Base-by-base conservation (phyloP, 1,140 invertebrate genomes). In the Gonatopus flavifemur region DNA sequence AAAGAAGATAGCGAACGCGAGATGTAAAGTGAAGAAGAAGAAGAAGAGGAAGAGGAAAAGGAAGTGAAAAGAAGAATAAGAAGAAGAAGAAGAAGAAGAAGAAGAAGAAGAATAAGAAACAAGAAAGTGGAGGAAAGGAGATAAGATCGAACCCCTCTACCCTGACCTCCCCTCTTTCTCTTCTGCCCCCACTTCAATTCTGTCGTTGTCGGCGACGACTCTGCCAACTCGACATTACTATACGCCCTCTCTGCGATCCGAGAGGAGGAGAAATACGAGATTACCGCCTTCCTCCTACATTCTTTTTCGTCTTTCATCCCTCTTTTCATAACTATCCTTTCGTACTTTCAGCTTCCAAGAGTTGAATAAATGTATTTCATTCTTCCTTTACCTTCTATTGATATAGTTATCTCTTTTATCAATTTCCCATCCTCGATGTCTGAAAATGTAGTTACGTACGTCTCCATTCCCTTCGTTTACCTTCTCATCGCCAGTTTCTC, bases 181-280 rank as follows among this genome's bases (percentile, higher is more conserved):
- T n/a, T n/a, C n/a, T n/a, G n/a, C 58, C 69, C 62, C 70, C 69
- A 69, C 70, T 69, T 61, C 35, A 58, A n/a, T n/a, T n/a, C n/a
- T n/a, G n/a, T n/a, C n/a, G n/a, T n/a, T n/a, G 49, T 50, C 12
- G 45, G 53, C 56, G 48, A 52, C 59, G 49, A 49, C 50, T 53
- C 55, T 51, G 57, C 63, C 67, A 66, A 66, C 64, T 70, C 66
- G 63, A 67, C 70, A 67, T 69, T 70, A 70, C 70, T 72, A 70
- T 74, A 76, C 73, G 72, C 70, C 67, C 70, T 70, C n/a, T n/a
- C 70, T 52, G 57, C 54, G 56, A 62, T 49, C 54, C 57, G 63
- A 69, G 67, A 73, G 73, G 71, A 73, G 72, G 73, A 72, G 70
- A 70, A 69, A 70, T 59, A 63, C 63, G 59, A 76, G 74, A 72